phyloP scores from a whole-genome alignment of 1,140 invertebrate genomes.

The Euglossa dilemma region DNA sequence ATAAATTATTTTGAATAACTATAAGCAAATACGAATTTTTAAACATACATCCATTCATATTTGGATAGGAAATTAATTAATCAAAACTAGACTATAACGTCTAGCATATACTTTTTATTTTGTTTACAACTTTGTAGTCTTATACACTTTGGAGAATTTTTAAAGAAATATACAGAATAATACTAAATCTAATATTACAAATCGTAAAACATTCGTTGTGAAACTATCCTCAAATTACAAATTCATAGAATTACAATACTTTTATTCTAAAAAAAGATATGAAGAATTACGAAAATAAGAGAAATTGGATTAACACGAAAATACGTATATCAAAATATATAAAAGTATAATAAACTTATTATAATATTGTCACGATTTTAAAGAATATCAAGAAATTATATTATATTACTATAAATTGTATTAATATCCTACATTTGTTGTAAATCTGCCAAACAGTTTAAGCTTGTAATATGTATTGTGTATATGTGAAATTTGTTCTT shows the following conservation, averaged over 20 bases:
- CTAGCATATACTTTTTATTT: conserved; percentile 45
- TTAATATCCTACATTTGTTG: conserved; percentile 30
- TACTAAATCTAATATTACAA: conserved; percentile 30
- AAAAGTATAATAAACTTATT: conserved; percentile 38
- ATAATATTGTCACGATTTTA: conserved; percentile 48
- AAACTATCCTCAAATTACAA: not conserved
- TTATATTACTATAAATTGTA: not conserved
- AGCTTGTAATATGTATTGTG: conserved; percentile 45
- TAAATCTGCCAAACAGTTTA: conserved; percentile 48
- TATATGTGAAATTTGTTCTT: conserved; percentile 46
- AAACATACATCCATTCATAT: not conserved
- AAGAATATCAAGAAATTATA: conserved; percentile 41
- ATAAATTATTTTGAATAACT: conserved; percentile 15
- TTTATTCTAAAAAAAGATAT: not conserved
- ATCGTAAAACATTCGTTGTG: conserved; percentile 14
- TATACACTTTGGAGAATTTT: conserved; percentile 35
- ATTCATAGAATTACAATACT: conserved; percentile 13
- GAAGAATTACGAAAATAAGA: not conserved
- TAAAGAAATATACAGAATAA: conserved; percentile 8
- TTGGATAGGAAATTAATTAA: conserved; percentile 7
- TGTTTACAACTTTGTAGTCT: conserved; percentile 44
- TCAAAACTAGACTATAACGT: conserved; percentile 28
- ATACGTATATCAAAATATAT: conserved; percentile 32
- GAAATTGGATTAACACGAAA: conserved; percentile 11
- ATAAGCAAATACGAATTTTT: conserved; percentile 13